Conservation (phyloP, 2,888 invertebrate genomes). For the Drosophila subsilvestris region DNA sequence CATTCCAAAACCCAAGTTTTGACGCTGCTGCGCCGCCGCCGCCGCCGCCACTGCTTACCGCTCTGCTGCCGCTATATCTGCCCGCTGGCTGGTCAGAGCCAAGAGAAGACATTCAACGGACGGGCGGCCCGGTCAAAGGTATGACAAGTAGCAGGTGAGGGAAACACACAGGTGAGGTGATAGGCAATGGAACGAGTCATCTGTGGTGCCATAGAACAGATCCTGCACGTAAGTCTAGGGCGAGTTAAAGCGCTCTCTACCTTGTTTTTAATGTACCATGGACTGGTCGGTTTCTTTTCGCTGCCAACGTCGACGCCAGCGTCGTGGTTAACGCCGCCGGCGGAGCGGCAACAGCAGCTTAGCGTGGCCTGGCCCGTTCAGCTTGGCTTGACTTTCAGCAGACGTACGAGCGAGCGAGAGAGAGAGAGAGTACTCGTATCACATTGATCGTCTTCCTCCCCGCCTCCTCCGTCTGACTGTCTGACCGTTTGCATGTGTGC, state of each 20-base stretch:
- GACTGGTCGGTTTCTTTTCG: conserved; percentile 42
- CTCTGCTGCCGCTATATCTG: conserved; percentile 40
- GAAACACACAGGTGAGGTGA: neutral
- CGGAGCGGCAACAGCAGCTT: conserved; percentile 79
- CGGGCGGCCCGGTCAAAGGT: neutral
- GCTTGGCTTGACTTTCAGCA: conserved; percentile 77
- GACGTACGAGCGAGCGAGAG: conserved; percentile 39
- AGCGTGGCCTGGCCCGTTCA: conserved; percentile 71
- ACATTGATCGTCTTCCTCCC: conserved; percentile 34
- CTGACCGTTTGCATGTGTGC: conserved; percentile 22
- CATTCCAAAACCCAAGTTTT: conserved; percentile 82
- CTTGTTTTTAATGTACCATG: neutral
- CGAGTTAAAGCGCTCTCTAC: neutral
- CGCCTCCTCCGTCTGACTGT: neutral
- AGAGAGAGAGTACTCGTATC: conserved; percentile 2
- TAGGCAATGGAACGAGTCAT: neutral
- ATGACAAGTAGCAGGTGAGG: neutral
- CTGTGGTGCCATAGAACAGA: neutral
- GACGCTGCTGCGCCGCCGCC: conserved; percentile 46
- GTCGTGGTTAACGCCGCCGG: conserved; percentile 77
- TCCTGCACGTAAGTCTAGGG: neutral
- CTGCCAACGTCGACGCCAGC: conserved; percentile 46
- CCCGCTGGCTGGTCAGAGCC: conserved; percentile 41
- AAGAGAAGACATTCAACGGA: conserved; percentile 52
- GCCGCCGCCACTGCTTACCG: conserved; percentile 7